Evolutionary conservation across 2,888 invertebrate species (phyloP).

Genomic region (Tyria jacobaeae): DNA sequence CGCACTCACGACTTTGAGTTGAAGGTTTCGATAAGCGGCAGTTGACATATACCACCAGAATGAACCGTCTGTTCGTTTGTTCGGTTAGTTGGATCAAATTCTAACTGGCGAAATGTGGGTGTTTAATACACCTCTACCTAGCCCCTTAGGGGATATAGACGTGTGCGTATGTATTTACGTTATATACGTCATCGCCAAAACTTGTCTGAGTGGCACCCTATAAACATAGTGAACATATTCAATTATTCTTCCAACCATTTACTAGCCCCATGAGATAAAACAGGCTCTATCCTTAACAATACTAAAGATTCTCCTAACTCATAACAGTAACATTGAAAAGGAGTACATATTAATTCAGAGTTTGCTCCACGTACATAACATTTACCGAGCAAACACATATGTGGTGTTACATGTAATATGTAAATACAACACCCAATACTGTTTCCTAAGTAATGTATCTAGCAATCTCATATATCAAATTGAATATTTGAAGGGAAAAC

Average conservation of each 20-base stretch:
- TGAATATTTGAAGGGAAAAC: slow-evolving; percentile 12
- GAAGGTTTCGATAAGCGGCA: too few relatives aligned
- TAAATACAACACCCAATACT: neutral
- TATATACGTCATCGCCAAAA: too few relatives aligned
- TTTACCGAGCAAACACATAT: slow-evolving; percentile 10
- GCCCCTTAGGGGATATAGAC: too few relatives aligned
- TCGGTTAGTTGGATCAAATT: too few relatives aligned
- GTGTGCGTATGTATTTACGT: too few relatives aligned
- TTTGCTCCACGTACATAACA: neutral
- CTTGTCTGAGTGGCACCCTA: too few relatives aligned
- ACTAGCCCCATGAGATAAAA: neutral
- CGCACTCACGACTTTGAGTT: too few relatives aligned
- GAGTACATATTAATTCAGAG: slow-evolving; percentile 7
- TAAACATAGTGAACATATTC: too few relatives aligned
- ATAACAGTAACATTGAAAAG: neutral
- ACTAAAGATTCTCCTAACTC: neutral
- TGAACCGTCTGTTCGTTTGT: too few relatives aligned
- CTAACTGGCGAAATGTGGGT: too few relatives aligned
- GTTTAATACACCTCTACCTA: too few relatives aligned
- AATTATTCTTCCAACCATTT: neutral
- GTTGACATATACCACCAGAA: too few relatives aligned
- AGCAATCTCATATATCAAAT: slow-evolving; percentile 15
- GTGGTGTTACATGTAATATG: neutral
- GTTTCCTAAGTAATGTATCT: neutral
- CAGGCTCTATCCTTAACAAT: neutral